Evolutionary conservation across 2,797 vertebrate species (phyloP).

Genomic region (Arremon brunneinucha): DNA sequence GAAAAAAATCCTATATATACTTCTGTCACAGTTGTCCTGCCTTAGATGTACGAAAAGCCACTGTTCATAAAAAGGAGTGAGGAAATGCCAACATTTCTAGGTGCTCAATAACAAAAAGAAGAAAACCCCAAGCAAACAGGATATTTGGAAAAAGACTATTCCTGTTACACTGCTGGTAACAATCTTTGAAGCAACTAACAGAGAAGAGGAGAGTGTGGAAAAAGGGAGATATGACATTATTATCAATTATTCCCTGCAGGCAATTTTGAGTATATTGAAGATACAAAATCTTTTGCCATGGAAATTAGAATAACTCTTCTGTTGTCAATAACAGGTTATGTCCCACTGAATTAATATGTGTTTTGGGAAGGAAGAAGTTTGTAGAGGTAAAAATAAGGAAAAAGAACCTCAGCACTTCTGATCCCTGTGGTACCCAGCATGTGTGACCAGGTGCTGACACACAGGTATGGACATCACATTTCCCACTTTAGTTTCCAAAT

Average conservation of each 20-base stretch:
- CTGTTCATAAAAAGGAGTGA: not conserved
- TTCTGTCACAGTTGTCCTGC: not conserved
- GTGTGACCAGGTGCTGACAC: not conserved
- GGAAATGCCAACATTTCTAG: not conserved
- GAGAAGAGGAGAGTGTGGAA: not conserved
- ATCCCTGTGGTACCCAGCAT: not conserved
- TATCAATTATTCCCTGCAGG: not conserved
- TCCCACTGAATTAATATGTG: not conserved
- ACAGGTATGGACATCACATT: not conserved
- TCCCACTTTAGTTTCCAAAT: not conserved
- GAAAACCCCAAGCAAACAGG: not conserved
- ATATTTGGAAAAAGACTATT: not conserved
- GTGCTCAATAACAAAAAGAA: not conserved
- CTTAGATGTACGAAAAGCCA: not conserved
- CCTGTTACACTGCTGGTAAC: not conserved
- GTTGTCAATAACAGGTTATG: not conserved
- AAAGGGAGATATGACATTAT: not conserved
- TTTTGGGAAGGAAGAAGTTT: not conserved
- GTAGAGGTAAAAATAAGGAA: not conserved
- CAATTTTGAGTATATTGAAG: not conserved
- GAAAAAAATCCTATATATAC: accelerated
- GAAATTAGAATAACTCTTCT: not conserved
- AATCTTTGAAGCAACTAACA: not conserved
- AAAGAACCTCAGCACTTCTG: not conserved
- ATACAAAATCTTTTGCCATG: not conserved